Base-by-base conservation (phyloP, 2,113 vertebrate species). In the Rhagologus leucostigma region DNA sequence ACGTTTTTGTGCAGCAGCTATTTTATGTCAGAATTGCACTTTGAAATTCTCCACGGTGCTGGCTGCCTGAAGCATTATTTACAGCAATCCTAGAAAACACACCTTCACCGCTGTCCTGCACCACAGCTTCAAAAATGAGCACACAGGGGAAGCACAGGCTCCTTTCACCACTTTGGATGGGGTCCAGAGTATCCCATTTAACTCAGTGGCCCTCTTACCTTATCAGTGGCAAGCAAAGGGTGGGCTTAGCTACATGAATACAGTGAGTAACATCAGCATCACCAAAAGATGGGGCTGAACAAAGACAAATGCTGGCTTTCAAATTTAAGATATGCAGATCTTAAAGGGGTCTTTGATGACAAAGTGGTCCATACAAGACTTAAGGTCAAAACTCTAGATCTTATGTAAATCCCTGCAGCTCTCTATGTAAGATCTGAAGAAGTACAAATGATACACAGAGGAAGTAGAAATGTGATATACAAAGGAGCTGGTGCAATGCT, bases 81-180 rank as follows among this genome's bases (percentile, higher is more conserved):
- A 42, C 22, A 64, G 21, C 24, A 50, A 13, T 7, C 21, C 63
- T 68, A 41, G 35, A 53, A 89, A 73, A 33, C 32, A 67, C 16
- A 57, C 13, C 55, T 94, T 44, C 59, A 69, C 35, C 33, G 42
- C 91, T 67, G 59, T 44, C 27, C 37, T 88, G 55, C 46, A 93
- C 37, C 71, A 53, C 4, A 3, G 46, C 59, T 88, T 79, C 47
- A 79, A 74, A 52, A 80, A 67, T 1, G 13, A 78, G 67, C 49
- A 10, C 7, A 16, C 0, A 0, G 23, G 49, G 14, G 39, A 87
- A 75, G 53, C 19, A 49, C 7, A 13, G 4, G 29, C 19, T 84
- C 42, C 37, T 75, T 32, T 84, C 3, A 2, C 10, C 69, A 68
- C 5, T 27, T n/a, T n/a, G n/a, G n/a, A n/a, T n/a, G n/a, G n/a